phyloP scores from a whole-genome alignment of 2,113 vertebrate species.

The Blennius ocellaris region DNA sequence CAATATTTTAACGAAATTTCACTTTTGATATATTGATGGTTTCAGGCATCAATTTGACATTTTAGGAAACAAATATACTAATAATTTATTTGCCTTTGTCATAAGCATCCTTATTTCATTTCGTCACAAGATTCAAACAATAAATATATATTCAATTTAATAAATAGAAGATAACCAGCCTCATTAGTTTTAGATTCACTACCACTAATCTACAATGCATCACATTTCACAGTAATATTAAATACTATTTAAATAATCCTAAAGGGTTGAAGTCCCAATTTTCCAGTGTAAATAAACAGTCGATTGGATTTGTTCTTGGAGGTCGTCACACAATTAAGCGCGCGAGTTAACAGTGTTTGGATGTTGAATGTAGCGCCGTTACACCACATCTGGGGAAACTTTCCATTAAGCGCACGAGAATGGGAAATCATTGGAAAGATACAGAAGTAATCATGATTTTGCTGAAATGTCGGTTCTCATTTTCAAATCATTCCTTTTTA shows the following conservation, averaged over 20 bases:
- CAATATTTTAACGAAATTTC: too few relatives aligned
- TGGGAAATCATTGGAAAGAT: background rate
- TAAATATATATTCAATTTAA: constrained; percentile 36
- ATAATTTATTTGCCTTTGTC: constrained; percentile 13
- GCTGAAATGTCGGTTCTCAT: background rate
- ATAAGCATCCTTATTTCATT: constrained; percentile 1
- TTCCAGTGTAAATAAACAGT: constrained; percentile 54
- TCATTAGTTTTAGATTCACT: constrained; percentile 38
- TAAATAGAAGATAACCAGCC: constrained; percentile 46
- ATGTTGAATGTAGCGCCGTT: background rate
- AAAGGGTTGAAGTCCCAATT: constrained; percentile 16
- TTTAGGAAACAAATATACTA: too few relatives aligned
- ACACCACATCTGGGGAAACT: constrained; percentile 1
- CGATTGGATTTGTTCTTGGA: constrained; percentile 14
- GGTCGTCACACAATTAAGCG: too few relatives aligned
- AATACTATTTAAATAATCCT: constrained; percentile 52
- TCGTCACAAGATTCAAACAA: constrained; percentile 26
- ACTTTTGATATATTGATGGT: too few relatives aligned
- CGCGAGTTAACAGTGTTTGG: too few relatives aligned
- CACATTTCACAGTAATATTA: constrained; percentile 70
- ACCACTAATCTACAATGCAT: constrained; percentile 63
- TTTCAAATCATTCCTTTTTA: background rate
- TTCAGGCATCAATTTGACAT: too few relatives aligned
- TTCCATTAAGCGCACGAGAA: constrained; percentile 1
- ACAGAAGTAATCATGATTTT: background rate